Evolutionary conservation across 92 coral and sea anemone genomes (phyloP).

Genomic region (Anthopleura xanthogrammica): DNA sequence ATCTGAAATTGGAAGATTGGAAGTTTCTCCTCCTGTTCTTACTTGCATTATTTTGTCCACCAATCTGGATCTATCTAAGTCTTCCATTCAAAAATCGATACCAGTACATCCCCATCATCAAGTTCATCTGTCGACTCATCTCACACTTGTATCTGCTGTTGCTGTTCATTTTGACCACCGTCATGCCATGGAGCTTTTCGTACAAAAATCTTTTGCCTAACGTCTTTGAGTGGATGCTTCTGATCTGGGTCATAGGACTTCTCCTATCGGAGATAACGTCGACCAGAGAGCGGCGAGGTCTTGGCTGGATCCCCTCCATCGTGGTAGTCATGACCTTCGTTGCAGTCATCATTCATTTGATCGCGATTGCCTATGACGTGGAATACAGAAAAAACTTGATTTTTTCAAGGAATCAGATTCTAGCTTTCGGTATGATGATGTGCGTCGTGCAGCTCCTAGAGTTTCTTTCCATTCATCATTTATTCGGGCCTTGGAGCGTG

Average conservation of each 20-base stretch:
- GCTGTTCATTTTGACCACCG: constrained; percentile 67
- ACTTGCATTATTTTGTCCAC: constrained; percentile 78
- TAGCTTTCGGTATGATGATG: constrained; percentile 78
- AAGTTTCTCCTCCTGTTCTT: constrained; percentile 79
- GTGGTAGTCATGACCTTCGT: constrained; percentile 55
- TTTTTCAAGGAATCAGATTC: constrained; percentile 81
- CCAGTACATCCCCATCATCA: constrained; percentile 90
- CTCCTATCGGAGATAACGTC: constrained; percentile 78
- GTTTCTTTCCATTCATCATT: constrained; percentile 88
- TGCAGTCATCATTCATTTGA: constrained; percentile 59
- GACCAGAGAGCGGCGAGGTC: constrained; percentile 74
- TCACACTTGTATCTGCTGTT: constrained; percentile 87
- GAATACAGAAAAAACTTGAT: constrained; percentile 50
- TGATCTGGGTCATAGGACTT: constrained; percentile 84
- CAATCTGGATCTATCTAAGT: constrained; percentile 82
- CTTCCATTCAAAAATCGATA: constrained; percentile 88
- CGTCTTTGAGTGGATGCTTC: constrained; percentile 77
- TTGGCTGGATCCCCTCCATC: constrained; percentile 85
- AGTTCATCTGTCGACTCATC: constrained; percentile 95
- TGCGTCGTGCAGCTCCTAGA: constrained; percentile 82
- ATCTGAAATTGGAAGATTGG: constrained; percentile 85
- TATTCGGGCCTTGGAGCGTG: constrained; percentile 99
- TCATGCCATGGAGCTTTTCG: constrained; percentile 80
- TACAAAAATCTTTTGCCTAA: constrained; percentile 58
- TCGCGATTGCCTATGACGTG: constrained; percentile 57